Evolutionary conservation across 1,140 invertebrate genomes (phyloP), one percentile per base, ranked within the genome.

Genomic region (Anadara kagoshimensis): DNA sequence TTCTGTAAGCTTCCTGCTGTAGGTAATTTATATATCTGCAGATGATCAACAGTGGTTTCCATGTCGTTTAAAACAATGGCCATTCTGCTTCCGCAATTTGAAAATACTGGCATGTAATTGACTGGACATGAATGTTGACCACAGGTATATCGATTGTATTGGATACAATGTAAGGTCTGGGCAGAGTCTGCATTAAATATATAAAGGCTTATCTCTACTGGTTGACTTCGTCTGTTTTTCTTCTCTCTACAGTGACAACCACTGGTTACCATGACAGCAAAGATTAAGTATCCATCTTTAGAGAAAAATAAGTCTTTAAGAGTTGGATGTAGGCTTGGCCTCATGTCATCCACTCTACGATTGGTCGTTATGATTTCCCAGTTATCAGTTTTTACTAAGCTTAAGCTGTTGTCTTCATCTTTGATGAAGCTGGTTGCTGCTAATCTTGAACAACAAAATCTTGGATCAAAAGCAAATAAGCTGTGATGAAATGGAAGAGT

Each of bases 1-100:
- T 82, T 86, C 79, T 89, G 87, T 18, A 89, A 73, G 57, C 79
- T 84, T 24, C 83, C 76, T 49, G 76, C 26, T 20, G 72, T 83
- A 10, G 88, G 88, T 43, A 89, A 79, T 64, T 87, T 88, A 78
- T 87, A 89, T 36, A 88, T 83, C 71, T 89, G 85, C 22, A 89
- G 79, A 69, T 85, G 85, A 69, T 87, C 85, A 22, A 80, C 69
- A 8, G 78, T 74, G 12, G 80, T 83, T 57, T 86, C 86, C 58
- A 77, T 76, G 53, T 85, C 83, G 78, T 89, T 87, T 36, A 89
- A 69, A 20, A 86, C 81, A n/a, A 89, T 83, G 41, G 87, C 88
- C 87, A 89, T 88, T 11, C 86, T 81, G 54, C 79, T 87, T 26
- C 87, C 86, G 72, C 87, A 88, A 18, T 83, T 78, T 12, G 88